Evolutionary conservation across 2,797 vertebrate species (phyloP).

Genomic region (Leontocebus nigricollis): DNA sequence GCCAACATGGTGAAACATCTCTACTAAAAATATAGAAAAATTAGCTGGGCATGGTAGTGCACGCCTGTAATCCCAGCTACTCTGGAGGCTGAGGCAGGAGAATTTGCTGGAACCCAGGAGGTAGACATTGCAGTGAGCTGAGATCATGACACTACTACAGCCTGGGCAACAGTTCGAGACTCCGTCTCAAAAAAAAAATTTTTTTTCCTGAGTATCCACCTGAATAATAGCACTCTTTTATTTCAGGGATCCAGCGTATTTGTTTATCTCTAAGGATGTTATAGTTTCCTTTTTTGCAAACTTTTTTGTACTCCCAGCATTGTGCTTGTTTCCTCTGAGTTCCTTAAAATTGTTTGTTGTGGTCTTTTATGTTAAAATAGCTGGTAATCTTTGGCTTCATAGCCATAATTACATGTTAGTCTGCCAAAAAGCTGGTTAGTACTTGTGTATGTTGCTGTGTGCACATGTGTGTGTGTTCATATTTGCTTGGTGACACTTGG

Average conservation of each 20-base stretch:
- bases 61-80: too few relatives aligned
- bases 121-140: too few relatives aligned
- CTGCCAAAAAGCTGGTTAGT: not conserved
- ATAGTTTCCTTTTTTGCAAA: not conserved
- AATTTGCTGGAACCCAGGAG: too few relatives aligned
- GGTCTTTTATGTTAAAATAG: not conserved
- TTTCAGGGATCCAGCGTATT: not conserved
- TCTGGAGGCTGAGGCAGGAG: too few relatives aligned
- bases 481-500: not conserved
- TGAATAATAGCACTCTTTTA: not conserved
- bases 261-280: slow-evolving; percentile 12
- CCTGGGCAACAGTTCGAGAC: too few relatives aligned
- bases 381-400: not conserved
- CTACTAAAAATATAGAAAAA: too few relatives aligned
- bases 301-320: not conserved
- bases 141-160: too few relatives aligned
- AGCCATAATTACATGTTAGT: not conserved
- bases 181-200: not conserved
- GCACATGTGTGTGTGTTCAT: fast-evolving
- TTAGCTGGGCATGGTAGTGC: too few relatives aligned
- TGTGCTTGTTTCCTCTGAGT: not conserved
- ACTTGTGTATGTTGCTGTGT: not conserved
- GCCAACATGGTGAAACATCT: too few relatives aligned
- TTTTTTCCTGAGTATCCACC: not conserved
- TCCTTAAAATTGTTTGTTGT: not conserved